phyloP scores from a whole-genome alignment of 1,140 invertebrate species.

The Dinoponera quadriceps region DNA sequence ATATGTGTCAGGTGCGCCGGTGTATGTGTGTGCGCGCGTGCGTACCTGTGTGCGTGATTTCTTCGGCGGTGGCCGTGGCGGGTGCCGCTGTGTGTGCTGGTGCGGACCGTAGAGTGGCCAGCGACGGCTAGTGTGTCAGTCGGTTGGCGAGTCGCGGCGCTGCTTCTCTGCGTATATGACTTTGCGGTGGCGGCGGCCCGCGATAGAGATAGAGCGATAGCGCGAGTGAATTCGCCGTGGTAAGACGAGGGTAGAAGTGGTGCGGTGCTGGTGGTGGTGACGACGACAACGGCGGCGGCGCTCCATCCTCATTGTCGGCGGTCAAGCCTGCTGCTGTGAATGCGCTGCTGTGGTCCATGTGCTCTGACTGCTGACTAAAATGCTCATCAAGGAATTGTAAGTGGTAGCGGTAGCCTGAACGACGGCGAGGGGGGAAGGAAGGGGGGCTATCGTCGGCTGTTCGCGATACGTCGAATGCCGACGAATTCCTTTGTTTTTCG shows the following conservation, averaged over 20 bases:
- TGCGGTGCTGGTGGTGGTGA: constrained; percentile 12
- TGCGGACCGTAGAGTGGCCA: constrained; percentile 35
- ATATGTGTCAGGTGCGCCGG: constrained; percentile 54
- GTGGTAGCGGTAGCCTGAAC: constrained; percentile 52
- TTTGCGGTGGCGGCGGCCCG: constrained; percentile 9
- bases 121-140: constrained; percentile 64
- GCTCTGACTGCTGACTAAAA: constrained; percentile 75
- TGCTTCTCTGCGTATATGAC: constrained; percentile 64
- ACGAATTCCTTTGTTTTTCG: not conserved
- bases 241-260: constrained; percentile 35
- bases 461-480: not conserved
- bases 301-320: constrained; percentile 16
- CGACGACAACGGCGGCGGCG: not conserved
- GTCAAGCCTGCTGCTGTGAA: constrained; percentile 65
- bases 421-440: not conserved
- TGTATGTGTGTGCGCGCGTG: constrained; percentile 57
- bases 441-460: not conserved
- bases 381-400: constrained; percentile 85
- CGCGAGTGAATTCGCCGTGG: constrained; percentile 68
- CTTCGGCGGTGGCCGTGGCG: constrained; percentile 58
- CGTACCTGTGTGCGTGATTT: constrained; percentile 65
- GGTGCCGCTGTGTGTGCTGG: constrained; percentile 45
- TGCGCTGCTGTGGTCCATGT: constrained; percentile 74
- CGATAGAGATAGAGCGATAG: constrained; percentile 64
- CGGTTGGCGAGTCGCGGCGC: constrained; percentile 59